phyloP scores from a whole-genome alignment of 2,113 vertebrate genomes.

The Genyomyrus donnyi region DNA sequence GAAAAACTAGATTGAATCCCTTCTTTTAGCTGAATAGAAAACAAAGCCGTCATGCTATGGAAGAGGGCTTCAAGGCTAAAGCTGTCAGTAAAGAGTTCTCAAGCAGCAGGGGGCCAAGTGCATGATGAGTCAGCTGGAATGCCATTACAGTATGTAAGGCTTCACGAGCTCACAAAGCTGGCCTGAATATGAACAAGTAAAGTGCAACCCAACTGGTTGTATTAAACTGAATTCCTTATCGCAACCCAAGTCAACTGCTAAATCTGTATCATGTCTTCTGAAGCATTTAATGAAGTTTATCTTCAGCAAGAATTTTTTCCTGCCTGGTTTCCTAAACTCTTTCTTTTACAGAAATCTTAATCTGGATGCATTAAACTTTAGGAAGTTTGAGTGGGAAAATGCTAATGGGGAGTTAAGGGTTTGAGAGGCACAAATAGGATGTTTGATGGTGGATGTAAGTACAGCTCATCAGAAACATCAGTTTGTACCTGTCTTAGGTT shows the following conservation, averaged over 20 bases:
- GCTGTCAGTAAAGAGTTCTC: background rate
- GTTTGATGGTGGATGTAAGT: background rate
- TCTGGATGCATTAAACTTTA: background rate
- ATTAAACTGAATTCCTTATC: background rate
- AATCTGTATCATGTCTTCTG: background rate
- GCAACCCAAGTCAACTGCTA: background rate
- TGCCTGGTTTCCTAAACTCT: background rate
- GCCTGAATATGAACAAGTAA: background rate
- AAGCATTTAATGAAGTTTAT: background rate
- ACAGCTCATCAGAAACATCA: background rate
- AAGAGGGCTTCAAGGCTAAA: background rate
- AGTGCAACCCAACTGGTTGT: background rate
- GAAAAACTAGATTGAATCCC: background rate
- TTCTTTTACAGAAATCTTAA: background rate
- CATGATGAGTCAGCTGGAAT: background rate
- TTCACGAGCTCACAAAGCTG: background rate
- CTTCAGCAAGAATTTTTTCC: background rate
- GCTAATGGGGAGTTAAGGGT: background rate
- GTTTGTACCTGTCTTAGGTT: constrained; percentile 66
- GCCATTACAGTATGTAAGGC: background rate
- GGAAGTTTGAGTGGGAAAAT: background rate
- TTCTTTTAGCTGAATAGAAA: background rate
- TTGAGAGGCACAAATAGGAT: background rate
- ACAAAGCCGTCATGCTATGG: background rate
- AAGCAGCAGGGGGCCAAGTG: background rate